Evolutionary conservation across 2,888 invertebrate genomes (phyloP), one percentile per base, ranked within the genome.

Genomic region (Pardosa pseudoannulata): DNA sequence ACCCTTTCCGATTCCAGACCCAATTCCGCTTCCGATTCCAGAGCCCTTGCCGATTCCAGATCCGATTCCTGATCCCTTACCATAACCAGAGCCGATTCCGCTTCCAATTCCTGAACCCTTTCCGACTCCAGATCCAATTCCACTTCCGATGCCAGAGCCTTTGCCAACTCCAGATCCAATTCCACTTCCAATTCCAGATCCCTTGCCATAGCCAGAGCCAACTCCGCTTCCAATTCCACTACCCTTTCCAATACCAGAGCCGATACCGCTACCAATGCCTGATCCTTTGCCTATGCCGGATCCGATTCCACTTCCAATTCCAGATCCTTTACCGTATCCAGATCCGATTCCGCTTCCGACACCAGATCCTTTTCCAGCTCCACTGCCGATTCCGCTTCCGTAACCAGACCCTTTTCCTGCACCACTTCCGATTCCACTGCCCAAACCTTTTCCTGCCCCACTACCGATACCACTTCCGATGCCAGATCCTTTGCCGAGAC

Each of bases 261-360:
- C 85, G 0, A 6, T 73, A 7, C 85, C 85, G 13, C 6, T 23
- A 19, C 85, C 85, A 6, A 56, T 74, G 7, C 85, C 85, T 1
- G 65, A 36, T 28, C 83, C 83, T 29, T 23, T 64, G 2, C 85
- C 85, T 9, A 56, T 28, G 16, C 85, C 85, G 16, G 23, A 27
- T n/a, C 85, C 85, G 5, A 68, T 31, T 3, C 85, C 85, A 13
- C 7, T 56, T 41, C 85, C 85, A 6, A 62, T 31, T 0, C 85
- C 85, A 28, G 27, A 46, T 5, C 85, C 85, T 32, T 23, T 79
- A 28, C 85, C 85, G 2, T 23, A 19, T 23, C 75, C 75, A 5
- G 29, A n/a, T 13, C 85, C 85, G 0, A 74, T 32, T 23, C 85
- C 72, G n/a, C 7, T 13, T 28, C 72, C 72, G 0, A 29, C 31